phyloP scores from a whole-genome alignment of 1,140 invertebrate species.

The Brachionus calyciflorus region DNA sequence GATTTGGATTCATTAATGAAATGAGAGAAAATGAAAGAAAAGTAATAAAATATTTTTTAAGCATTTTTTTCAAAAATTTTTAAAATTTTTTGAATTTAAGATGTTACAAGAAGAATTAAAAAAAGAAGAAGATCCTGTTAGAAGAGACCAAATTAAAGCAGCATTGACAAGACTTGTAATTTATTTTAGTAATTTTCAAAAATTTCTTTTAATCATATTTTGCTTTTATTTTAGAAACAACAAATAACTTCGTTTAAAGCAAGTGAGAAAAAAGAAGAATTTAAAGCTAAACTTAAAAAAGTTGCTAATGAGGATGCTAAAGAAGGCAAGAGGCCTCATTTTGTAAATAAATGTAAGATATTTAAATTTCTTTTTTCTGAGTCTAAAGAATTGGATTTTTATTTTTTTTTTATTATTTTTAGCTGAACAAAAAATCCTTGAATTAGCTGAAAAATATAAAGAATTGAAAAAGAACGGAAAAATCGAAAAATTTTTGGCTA shows the following conservation, averaged over 20 bases:
- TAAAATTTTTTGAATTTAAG: not conserved
- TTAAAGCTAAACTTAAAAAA: slow-evolving; percentile 64
- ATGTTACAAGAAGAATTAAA: slow-evolving; percentile 64
- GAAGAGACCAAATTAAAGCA: slow-evolving; percentile 68
- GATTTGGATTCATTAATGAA: slow-evolving; percentile 72
- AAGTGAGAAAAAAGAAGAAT: slow-evolving; percentile 63
- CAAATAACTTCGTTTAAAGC: slow-evolving; percentile 67
- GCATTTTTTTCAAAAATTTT: not conserved
- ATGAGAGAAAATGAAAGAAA: slow-evolving; percentile 67
- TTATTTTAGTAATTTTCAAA: slow-evolving; percentile 1
- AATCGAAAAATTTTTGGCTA: slow-evolving; percentile 72
- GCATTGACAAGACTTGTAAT: slow-evolving; percentile 70
- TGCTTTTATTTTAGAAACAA: slow-evolving; percentile 64
- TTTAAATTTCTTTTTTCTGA: slow-evolving; percentile 53
- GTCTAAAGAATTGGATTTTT: not conserved
- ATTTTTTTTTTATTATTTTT: slow-evolving; percentile 50
- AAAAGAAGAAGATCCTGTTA: slow-evolving; percentile 67
- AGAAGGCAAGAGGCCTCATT: slow-evolving; percentile 69
- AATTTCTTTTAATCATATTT: slow-evolving; percentile 46
- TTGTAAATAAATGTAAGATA: slow-evolving; percentile 80
- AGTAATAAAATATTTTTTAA: not conserved
- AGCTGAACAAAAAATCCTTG: slow-evolving; percentile 69
- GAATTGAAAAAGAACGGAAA: slow-evolving; percentile 70
- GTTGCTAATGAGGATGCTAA: slow-evolving; percentile 65
- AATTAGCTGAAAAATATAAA: slow-evolving; percentile 71